These are phyloP conservation scores for Spialia ferax DNA, from an alignment of 2,888 invertebrate genomes.

Conservation along the genomic window DNA sequence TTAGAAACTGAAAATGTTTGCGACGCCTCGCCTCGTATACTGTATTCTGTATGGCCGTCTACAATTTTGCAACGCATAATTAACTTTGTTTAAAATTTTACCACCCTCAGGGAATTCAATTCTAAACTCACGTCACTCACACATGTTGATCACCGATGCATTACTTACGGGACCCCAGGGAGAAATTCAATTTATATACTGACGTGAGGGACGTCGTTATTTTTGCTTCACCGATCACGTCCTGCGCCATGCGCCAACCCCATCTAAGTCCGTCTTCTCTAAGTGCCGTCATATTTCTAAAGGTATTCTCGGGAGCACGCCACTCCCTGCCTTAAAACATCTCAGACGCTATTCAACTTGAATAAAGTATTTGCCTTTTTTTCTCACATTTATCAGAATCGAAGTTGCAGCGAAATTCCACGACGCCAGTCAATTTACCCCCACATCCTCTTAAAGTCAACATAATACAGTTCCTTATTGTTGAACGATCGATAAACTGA, in stretches of 20 bases:
- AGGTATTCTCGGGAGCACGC: conserved; percentile 26
- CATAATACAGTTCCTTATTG: background rate
- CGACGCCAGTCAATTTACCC: background rate
- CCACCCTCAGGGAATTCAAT: conserved; percentile 53
- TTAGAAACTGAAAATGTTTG: conserved; percentile 55
- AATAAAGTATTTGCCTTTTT: background rate
- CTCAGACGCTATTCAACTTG: conserved; percentile 5
- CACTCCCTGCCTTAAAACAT: conserved; percentile 9
- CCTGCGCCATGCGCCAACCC: conserved; percentile 11
- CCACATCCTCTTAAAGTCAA: background rate
- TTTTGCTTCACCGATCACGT: conserved; percentile 32
- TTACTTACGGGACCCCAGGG: conserved; percentile 17
- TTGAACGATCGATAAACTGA: too few relatives aligned
- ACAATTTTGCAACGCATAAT: conserved; percentile 68
- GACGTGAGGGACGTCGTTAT: conserved; percentile 26
- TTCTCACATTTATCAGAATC: background rate
- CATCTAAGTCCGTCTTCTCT: conserved; percentile 24
- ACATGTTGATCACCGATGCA: conserved; percentile 32
- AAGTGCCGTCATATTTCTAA: conserved; percentile 29
- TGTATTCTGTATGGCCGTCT: conserved; percentile 38
- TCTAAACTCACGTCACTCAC: conserved; percentile 56
- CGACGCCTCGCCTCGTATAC: conserved; percentile 47
- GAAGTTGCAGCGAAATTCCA: background rate
- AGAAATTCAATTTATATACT: conserved; percentile 31
- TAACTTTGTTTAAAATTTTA: conserved; percentile 64